Percentiles rank a stretch among this genome's conserved stretches.
Evolutionary conservation across 2,797 vertebrate species (phyloP).

Genomic region (Scyliorhinus canicula): DNA sequence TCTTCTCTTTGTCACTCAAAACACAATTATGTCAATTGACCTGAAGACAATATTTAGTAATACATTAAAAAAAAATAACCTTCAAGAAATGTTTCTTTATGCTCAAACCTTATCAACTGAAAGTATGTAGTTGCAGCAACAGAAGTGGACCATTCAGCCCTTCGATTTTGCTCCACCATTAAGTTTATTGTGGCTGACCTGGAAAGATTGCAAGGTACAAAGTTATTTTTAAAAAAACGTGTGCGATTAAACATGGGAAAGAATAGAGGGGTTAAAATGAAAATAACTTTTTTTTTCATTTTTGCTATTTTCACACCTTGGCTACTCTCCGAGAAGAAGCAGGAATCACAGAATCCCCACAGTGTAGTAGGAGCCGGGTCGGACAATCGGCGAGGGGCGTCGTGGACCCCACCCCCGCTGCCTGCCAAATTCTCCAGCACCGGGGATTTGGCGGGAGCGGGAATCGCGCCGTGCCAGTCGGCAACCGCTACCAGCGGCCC

Average conservation of each 20-base stretch:
- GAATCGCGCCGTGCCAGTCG: too few relatives aligned
- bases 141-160: neutral
- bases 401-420: too few relatives aligned
- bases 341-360: too few relatives aligned
- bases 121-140: neutral
- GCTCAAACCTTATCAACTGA: neutral
- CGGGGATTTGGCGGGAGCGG: too few relatives aligned
- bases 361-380: too few relatives aligned
- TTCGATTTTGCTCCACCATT: neutral
- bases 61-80: neutral
- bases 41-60: neutral
- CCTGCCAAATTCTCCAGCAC: too few relatives aligned
- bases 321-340: neutral
- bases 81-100: neutral
- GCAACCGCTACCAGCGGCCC: too few relatives aligned
- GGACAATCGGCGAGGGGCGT: too few relatives aligned
- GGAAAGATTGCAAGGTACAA: neutral
- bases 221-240: neutral
- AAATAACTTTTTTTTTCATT: neutral
- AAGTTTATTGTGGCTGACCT: neutral
- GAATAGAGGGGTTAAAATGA: too few relatives aligned
- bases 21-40: neutral
- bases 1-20: neutral
- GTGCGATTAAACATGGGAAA: neutral
- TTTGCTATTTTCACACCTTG: neutral